A percentile compares a stretch with the other conserved stretches of the same genome.
Conservation (phyloP, 2,797 vertebrate genomes). For the Sphenopsis melanotis region DNA sequence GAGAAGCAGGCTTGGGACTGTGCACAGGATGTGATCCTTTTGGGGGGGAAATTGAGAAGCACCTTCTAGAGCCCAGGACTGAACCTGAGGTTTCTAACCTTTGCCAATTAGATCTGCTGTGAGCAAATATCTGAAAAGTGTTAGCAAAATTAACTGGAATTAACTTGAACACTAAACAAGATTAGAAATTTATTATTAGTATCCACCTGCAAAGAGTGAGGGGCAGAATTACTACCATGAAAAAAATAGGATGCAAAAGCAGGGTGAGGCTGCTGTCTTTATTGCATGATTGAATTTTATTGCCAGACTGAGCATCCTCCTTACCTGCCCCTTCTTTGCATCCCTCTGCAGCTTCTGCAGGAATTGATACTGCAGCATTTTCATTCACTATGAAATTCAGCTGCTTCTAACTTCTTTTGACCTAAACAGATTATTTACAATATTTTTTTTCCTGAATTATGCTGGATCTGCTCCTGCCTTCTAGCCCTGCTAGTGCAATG, state of each 20-base stretch:
- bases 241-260: not conserved
- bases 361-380: not conserved
- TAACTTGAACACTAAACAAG: not conserved
- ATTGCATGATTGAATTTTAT: not conserved
- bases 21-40: not conserved
- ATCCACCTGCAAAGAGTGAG: not conserved
- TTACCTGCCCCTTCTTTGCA: not conserved
- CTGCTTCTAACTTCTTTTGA: not conserved
- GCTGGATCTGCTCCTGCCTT: not conserved
- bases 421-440: not conserved
- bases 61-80: not conserved
- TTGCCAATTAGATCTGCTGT: not conserved
- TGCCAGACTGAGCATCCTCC: not conserved
- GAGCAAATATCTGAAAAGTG: not conserved
- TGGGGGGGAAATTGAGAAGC: not conserved
- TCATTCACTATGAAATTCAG: not conserved
- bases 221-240: not conserved
- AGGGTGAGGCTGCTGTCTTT: not conserved
- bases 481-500: not conserved
- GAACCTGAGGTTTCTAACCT: not conserved
- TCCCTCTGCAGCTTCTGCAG: not conserved
- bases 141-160: not conserved
- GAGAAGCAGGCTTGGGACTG: not conserved
- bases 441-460: not conserved
- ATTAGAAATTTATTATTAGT: not conserved